Evolutionary conservation across 1,140 invertebrate species (phyloP).

Genomic region (Heliconius hewitsoni): DNA sequence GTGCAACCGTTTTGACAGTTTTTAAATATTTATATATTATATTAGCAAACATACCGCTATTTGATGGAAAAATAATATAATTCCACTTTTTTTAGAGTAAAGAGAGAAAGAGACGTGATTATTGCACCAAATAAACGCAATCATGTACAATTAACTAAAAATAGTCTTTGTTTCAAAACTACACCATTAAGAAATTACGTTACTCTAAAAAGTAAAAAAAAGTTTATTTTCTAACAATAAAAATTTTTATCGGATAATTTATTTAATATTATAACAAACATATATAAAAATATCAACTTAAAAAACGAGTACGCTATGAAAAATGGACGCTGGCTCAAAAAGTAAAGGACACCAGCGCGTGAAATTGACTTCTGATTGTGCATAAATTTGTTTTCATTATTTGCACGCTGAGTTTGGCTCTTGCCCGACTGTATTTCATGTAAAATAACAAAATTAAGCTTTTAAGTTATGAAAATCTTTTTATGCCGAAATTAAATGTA

Average conservation of each 20-base stretch:
- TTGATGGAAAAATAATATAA: no score
- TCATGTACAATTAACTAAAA: no score
- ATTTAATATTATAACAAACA: neutral
- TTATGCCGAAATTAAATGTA: neutral
- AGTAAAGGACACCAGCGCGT: slow-evolving; percentile 14
- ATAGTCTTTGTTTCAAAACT: no score
- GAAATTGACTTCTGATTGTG: slow-evolving; percentile 12
- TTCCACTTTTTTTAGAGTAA: no score
- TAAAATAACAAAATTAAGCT: neutral
- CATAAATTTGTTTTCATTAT: slow-evolving; percentile 15
- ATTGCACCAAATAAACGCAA: no score
- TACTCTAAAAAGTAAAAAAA: no score
- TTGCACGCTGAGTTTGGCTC: neutral
- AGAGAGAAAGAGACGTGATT: no score
- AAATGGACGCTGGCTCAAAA: neutral
- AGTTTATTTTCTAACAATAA: no score
- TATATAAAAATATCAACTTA: neutral
- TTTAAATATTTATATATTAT: no score
- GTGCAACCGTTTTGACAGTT: neutral
- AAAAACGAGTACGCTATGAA: neutral
- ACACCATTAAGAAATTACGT: no score
- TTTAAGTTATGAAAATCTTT: neutral
- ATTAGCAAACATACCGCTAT: no score
- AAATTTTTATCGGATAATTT: no score
- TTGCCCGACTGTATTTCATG: neutral